phyloP scores from a whole-genome alignment of 2,113 vertebrate genomes.

The Nanorana parkeri region DNA sequence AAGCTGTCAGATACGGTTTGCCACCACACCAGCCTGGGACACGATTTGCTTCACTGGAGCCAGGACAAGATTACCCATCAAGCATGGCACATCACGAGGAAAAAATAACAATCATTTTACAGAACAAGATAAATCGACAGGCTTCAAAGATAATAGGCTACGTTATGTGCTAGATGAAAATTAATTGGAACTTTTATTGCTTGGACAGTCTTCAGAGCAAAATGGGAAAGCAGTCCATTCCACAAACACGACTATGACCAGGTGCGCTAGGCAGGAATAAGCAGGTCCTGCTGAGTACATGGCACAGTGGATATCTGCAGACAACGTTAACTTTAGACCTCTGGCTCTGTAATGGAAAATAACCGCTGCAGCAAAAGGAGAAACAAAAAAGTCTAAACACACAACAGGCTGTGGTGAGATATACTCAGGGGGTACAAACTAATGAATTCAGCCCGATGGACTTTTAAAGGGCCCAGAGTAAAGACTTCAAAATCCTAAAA shows the following conservation, averaged over 20 bases:
- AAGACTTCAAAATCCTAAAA: too few relatives aligned
- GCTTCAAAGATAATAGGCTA: neutral
- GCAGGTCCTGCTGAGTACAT: neutral
- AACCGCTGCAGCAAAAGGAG: too few relatives aligned
- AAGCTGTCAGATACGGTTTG: conserved; percentile 25
- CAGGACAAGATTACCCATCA: neutral
- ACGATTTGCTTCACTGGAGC: conserved; percentile 6
- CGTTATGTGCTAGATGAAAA: neutral
- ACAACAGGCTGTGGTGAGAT: too few relatives aligned
- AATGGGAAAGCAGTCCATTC: neutral
- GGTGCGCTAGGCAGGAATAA: neutral
- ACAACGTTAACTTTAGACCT: too few relatives aligned
- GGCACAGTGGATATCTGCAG: neutral
- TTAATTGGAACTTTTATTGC: conserved; percentile 1
- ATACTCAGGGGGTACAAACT: too few relatives aligned
- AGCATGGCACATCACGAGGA: neutral
- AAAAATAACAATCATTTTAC: neutral
- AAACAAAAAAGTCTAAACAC: too few relatives aligned
- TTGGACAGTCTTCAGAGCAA: neutral
- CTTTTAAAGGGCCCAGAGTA: too few relatives aligned
- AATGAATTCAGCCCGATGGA: too few relatives aligned
- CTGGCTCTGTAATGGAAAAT: too few relatives aligned
- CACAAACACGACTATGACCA: neutral
- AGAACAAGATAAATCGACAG: neutral
- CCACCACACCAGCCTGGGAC: neutral